Percentiles rank a stretch among this genome's conserved stretches.
These are phyloP conservation scores for Cataglyphis albicans DNA, from an alignment of 2,888 invertebrate genomes.

Conservation along the genomic window DNA sequence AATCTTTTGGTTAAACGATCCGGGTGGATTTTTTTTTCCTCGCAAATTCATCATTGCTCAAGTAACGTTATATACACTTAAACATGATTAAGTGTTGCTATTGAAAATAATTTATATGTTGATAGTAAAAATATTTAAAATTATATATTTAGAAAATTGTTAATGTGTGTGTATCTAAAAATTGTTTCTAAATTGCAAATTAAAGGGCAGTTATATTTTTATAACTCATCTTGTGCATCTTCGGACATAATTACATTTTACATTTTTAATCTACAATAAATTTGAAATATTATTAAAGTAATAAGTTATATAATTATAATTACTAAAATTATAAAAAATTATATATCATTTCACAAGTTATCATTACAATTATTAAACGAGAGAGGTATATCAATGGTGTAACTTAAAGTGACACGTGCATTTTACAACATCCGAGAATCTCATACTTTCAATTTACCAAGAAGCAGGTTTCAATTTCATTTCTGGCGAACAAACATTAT, in stretches of 20 bases:
- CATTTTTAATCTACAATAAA: constrained; percentile 4
- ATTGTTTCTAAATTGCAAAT: neutral
- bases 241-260: neutral
- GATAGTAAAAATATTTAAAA: neutral
- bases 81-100: neutral
- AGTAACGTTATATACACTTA: neutral
- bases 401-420: neutral
- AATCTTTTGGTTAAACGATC: constrained; percentile 32
- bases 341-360: neutral
- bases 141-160: neutral
- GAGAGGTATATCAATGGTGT: neutral
- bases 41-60: neutral
- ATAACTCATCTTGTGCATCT: neutral
- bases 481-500: constrained; percentile 20
- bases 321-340: neutral
- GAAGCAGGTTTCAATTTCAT: constrained; percentile 5
- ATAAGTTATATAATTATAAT: neutral
- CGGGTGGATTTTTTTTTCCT: neutral
- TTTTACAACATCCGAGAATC: neutral
- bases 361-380: neutral
- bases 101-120: neutral
- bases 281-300: neutral
- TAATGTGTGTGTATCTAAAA: neutral
- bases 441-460: constrained; percentile 30
- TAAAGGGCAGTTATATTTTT: neutral